Evolutionary conservation across 2,797 vertebrate species (phyloP), one percentile per base, ranked within the genome.

Genomic region (Allochrocebus solatus): DNA sequence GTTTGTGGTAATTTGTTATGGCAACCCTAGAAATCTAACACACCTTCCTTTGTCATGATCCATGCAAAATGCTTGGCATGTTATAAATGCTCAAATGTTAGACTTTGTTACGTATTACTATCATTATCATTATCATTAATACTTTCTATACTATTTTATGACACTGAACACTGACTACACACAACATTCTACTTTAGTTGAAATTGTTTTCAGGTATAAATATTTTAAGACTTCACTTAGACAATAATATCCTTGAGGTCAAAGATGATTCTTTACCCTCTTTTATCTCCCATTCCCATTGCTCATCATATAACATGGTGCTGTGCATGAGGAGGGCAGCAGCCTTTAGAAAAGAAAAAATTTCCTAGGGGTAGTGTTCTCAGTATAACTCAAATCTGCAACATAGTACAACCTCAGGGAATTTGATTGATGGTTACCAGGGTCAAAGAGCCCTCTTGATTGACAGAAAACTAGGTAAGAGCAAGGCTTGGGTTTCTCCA

Each of bases 401-500:
- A 97, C 97, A 86, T 39, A 96, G 92, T 93, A 95, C 75, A 96
- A 87, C 93, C 96, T 98, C 84, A 64, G 97, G 92, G 98, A 98
- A 98, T 97, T 96, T 98, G 90, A 96, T 95, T 97, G 94, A 87
- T 76, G 96, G 55, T 95, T 96, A 48, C 81, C 67, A 93, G 93
- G 86, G 98, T 98, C 96, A 96, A 97, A 93, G 89, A 78, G 97
- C 94, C 82, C 64, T 97, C 28, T 82, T 98, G 97, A 98, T 53
- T 98, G 97, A 97, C 95, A 98, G 96, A 97, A 98, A 96, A 92
- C 89, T 92, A 98, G 97, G 97, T 95, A 96, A 96, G 97, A 98
- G 72, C 46, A 93, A 72, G 90, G 67, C 22, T 90, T 92, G 57
- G 89, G 80, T 48, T 98, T 96, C 76, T 76, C 85, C 26, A 89